These are phyloP conservation scores for Conger conger DNA, from an alignment of 2,113 vertebrate genomes.

Conservation along the genomic window DNA sequence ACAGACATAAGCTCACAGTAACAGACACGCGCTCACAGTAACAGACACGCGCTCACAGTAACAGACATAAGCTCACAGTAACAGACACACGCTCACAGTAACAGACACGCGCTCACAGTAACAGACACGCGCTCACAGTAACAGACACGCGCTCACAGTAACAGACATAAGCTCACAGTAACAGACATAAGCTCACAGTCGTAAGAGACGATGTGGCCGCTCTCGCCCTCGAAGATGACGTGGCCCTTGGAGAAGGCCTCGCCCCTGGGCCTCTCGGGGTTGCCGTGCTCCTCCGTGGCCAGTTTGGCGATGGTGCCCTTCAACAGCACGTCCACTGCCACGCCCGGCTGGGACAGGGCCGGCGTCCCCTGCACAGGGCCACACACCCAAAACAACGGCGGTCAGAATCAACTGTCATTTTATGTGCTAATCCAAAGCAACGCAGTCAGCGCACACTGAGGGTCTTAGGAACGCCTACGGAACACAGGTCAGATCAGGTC, in stretches of 20 bases:
- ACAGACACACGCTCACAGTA: too few species aligned
- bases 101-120: too few species aligned
- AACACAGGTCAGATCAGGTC: too few species aligned
- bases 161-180: neutral
- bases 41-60: too few species aligned
- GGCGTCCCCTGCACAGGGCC: conserved; percentile 82
- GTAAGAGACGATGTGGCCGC: conserved; percentile 91
- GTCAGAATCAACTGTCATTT: neutral
- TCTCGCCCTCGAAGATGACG: conserved; percentile 96
- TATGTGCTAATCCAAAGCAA: too few species aligned
- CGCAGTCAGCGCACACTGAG: too few species aligned
- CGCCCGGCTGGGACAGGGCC: conserved; percentile 81
- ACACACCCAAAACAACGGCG: neutral
- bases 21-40: too few species aligned
- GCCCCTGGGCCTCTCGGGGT: conserved; percentile 83
- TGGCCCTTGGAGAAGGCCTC: conserved; percentile 88
- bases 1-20: too few species aligned
- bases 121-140: too few species aligned
- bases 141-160: too few species aligned
- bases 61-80: too few species aligned
- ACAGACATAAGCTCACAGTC: conserved; percentile 75
- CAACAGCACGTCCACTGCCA: conserved; percentile 82
- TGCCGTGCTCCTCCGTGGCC: conserved; percentile 81
- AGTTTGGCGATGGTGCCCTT: conserved; percentile 89
- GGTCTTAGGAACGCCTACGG: too few species aligned